Conservation (phyloP, 2,797 vertebrate species). For the Amphiprion clarkii region DNA sequence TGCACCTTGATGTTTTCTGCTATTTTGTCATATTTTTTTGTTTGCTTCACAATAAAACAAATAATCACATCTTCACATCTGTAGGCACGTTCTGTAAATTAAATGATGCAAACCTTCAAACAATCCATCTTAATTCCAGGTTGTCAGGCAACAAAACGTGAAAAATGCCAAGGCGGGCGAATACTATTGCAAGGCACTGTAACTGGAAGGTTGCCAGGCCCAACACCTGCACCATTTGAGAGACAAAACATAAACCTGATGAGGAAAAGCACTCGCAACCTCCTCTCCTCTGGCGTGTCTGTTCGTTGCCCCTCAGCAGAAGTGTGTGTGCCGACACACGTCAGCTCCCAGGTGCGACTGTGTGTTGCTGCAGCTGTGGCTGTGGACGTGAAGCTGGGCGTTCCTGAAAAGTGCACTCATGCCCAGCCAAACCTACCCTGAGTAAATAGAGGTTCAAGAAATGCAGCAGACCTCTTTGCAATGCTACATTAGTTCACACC, state of each 20-base stretch:
- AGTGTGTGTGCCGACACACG: conserved; percentile 10
- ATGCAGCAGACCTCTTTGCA: conserved; percentile 60
- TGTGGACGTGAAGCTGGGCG: conserved; percentile 36
- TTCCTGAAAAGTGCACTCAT: conserved; percentile 52
- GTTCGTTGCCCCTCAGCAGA: conserved; percentile 16
- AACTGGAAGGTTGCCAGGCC: conserved; percentile 32
- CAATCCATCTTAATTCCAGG: too few relatives aligned
- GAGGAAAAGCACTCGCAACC: conserved; percentile 17
- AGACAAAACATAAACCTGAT: conserved; percentile 13
- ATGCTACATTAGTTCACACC: conserved; percentile 67
- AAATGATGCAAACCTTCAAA: too few relatives aligned
- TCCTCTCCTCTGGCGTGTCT: conserved; percentile 10
- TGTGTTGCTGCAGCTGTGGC: conserved; percentile 17
- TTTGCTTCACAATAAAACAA: too few relatives aligned
- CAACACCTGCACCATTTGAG: conserved; percentile 26
- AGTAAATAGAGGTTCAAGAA: conserved; percentile 62
- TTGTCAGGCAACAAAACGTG: too few relatives aligned
- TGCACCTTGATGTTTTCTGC: too few relatives aligned
- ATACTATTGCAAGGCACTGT: too few relatives aligned
- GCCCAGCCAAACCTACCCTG: conserved; percentile 34
- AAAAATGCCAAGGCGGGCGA: too few relatives aligned
- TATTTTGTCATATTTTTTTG: too few relatives aligned
- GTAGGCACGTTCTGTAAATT: too few relatives aligned
- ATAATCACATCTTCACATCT: too few relatives aligned
- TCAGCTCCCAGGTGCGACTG: conserved; percentile 48